Evolutionary conservation across 2,888 invertebrate genomes (phyloP).

Genomic region (Coleophora flavipennella): DNA sequence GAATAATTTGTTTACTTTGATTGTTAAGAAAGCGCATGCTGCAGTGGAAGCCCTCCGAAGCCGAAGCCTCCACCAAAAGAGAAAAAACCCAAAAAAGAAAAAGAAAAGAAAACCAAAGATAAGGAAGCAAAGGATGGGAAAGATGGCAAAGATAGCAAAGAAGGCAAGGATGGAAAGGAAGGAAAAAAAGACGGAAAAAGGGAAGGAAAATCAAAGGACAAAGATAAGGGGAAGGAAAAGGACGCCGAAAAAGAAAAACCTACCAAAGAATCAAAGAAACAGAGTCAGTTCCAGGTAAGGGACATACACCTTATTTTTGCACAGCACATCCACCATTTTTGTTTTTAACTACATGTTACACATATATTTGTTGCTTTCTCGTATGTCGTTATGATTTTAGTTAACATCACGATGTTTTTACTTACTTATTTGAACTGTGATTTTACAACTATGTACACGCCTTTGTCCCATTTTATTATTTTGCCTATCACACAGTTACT

Average conservation of each 20-base stretch:
- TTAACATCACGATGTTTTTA: constrained; percentile 45
- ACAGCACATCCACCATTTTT: constrained; percentile 62
- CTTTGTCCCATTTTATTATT: constrained; percentile 30
- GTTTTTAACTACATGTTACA: constrained; percentile 37
- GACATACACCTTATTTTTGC: constrained; percentile 21
- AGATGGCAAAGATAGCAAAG: constrained; percentile 56
- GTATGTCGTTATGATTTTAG: constrained; percentile 53
- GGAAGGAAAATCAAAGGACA: constrained; percentile 72
- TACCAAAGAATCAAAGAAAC: constrained; percentile 74
- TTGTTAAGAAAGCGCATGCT: constrained; percentile 83
- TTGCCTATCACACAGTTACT: constrained; percentile 29
- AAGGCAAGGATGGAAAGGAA: constrained; percentile 67
- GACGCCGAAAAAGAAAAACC: constrained; percentile 72
- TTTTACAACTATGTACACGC: constrained; percentile 34
- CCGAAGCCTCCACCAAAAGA: constrained; percentile 77
- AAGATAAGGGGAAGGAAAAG: constrained; percentile 75
- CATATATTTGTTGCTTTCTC: constrained; percentile 45
- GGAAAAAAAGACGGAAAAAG: constrained; percentile 73
- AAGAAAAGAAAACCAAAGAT: constrained; percentile 76
- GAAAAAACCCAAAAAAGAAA: constrained; percentile 79
- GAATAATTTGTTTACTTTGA: not conserved
- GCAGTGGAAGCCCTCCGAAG: constrained; percentile 80
- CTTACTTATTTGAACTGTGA: constrained; percentile 31
- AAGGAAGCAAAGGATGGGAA: constrained; percentile 69
- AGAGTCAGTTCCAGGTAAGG: constrained; percentile 78